phyloP scores from a whole-genome alignment of 2,113 vertebrate genomes.

The Aspiorhynchus laticeps region DNA sequence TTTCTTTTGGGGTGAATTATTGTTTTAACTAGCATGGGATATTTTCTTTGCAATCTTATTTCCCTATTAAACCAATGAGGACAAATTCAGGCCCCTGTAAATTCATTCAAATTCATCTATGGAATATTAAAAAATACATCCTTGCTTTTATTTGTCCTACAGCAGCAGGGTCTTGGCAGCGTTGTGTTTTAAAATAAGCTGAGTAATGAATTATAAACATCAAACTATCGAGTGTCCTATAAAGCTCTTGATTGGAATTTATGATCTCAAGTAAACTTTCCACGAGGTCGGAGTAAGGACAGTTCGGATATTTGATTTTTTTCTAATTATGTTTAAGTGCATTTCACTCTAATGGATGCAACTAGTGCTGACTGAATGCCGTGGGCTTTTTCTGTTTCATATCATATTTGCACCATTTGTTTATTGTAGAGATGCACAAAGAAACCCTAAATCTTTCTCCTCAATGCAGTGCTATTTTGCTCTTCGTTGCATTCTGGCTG shows the following conservation, averaged over 20 bases:
- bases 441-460: background rate
- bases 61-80: background rate
- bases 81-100: slow-evolving; percentile 12
- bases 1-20: background rate
- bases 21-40: background rate
- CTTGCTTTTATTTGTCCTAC: slow-evolving; percentile 30
- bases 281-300: slow-evolving; percentile 36
- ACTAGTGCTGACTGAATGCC: slow-evolving; percentile 26
- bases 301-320: slow-evolving; percentile 33
- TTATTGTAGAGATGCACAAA: background rate
- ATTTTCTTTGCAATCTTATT: slow-evolving; percentile 10
- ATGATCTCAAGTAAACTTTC: slow-evolving; percentile 37
- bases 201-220: slow-evolving; percentile 41
- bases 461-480: background rate
- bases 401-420: background rate
- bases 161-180: slow-evolving; percentile 25
- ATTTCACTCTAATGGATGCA: slow-evolving; percentile 34
- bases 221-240: slow-evolving; percentile 40
- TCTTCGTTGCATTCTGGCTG: background rate
- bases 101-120: slow-evolving; percentile 22
- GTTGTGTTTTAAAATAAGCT: slow-evolving; percentile 35
- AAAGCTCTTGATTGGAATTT: slow-evolving; percentile 46
- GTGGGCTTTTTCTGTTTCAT: slow-evolving; percentile 16
- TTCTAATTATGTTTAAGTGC: slow-evolving; percentile 42
- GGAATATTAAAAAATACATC: slow-evolving; percentile 5